Evolutionary conservation across 2,888 invertebrate species (phyloP), one percentile per base, ranked within the genome.

Genomic region (Microplitis manilae): DNA sequence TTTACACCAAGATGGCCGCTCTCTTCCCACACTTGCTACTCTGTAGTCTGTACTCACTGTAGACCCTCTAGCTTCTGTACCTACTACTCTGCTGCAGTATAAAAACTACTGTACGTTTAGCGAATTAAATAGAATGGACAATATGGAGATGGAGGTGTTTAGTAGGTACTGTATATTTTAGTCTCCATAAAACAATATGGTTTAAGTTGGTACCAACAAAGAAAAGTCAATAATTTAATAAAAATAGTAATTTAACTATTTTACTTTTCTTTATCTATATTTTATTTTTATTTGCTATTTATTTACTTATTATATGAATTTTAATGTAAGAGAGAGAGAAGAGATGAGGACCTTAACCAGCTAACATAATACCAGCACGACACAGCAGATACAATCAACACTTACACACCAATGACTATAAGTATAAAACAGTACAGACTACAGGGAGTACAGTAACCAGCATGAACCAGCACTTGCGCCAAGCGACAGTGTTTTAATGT

Each of bases 1-100:
- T 84, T 82, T 84, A 85, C 81, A 84, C 82, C 85, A 87, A 87
- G 86, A 87, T 87, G 87, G 87, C 87, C 83, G 87, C 39, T n/a
- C 68, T 67, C 60, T 77, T 30, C 61, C 68, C 61, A 68, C 77
- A 67, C 73, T 73, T 67, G 7, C 68, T 73, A 74, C 77, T 75
- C 78, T 41, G 68, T 30, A 30, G 30, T 30, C 2, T 50, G 50
- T 50, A 50, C 13, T 50, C 13, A 50, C 50, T 50, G 50, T 50
- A 50, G 13, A 50, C 50, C 50, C 50, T 50, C 50, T 13, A 50
- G 50, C 50, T 13, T 50, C 8, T 8, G 8, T 50, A 13, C 50
- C 13, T 50, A 50, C 50, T 50, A 50, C 50, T 50, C 50, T 13
- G 13, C 50, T 50, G 20, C 1, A 20, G 20, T 20, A 20, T 9